Conservation (phyloP, 2,888 invertebrate genomes). For the Synanthedon vespiformis region DNA sequence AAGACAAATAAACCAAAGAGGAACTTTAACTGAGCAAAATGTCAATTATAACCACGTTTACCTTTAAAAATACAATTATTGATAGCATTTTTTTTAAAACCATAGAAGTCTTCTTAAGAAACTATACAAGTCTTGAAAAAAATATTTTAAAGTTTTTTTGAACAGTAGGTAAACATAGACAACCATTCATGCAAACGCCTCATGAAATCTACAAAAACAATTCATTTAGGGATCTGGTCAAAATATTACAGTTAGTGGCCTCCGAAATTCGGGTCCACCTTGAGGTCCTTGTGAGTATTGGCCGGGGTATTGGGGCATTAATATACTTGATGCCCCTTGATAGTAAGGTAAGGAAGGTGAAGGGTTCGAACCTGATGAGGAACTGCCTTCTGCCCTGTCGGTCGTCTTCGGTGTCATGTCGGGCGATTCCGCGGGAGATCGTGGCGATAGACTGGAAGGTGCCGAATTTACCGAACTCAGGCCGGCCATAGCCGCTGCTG, state of each 20-base stretch:
- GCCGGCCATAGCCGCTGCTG: conserved; percentile 72
- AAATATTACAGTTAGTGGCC: conserved; percentile 84
- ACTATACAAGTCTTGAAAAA: no score
- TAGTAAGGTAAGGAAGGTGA: conserved; percentile 73
- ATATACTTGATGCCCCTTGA: conserved; percentile 68
- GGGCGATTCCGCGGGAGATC: conserved; percentile 69
- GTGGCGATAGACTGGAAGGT: conserved; percentile 53
- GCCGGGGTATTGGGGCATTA: conserved; percentile 77
- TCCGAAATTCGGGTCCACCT: conserved; percentile 76
- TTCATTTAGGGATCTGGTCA: conserved; percentile 74
- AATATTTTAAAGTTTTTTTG: no score
- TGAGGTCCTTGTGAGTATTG: conserved; percentile 69
- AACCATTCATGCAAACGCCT: no score
- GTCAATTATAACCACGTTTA: no score
- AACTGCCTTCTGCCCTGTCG: conserved; percentile 68
- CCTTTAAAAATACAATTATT: no score
- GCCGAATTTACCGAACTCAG: conserved; percentile 56
- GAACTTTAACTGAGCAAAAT: no score
- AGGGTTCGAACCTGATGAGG: conserved; percentile 74
- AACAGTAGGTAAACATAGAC: no score
- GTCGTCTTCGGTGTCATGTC: conserved; percentile 58
- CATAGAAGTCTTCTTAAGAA: no score
- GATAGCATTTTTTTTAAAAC: no score
- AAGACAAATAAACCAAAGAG: no score
- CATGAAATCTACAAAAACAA: no score